Percentiles rank a stretch among this genome's conserved stretches.
These are phyloP conservation scores for Ophthalmolycus amberensis DNA, from an alignment of 2,113 vertebrate species.

Conservation along the genomic window DNA sequence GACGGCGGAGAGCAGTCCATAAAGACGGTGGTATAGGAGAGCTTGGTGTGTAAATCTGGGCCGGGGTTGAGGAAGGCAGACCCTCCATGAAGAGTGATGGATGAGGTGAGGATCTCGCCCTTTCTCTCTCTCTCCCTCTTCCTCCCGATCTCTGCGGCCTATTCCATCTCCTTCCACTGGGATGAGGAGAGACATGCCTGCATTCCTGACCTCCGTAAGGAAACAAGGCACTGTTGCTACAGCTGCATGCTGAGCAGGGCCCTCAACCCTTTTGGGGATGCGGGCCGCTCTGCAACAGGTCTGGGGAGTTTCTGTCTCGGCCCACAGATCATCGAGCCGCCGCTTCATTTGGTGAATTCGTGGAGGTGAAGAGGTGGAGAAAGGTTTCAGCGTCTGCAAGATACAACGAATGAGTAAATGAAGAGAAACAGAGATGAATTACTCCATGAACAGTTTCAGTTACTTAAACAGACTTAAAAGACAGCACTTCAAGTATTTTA, in stretches of 20 bases:
- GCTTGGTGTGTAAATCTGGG: slow-evolving; percentile 59
- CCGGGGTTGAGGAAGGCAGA: slow-evolving; percentile 52
- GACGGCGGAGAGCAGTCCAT: slow-evolving; percentile 56
- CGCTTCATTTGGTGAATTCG: slow-evolving; percentile 21
- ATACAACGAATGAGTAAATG: slow-evolving; percentile 19
- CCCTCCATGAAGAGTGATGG: slow-evolving; percentile 70
- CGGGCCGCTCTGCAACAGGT: slow-evolving; percentile 18
- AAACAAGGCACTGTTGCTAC: slow-evolving; percentile 75
- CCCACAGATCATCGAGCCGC: slow-evolving; percentile 37
- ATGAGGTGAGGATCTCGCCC: slow-evolving; percentile 71
- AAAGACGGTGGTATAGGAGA: slow-evolving; percentile 54
- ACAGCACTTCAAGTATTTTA: neutral
- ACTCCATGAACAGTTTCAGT: neutral
- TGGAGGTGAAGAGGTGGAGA: slow-evolving; percentile 26
- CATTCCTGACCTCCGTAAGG: slow-evolving; percentile 73
- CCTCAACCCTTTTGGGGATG: slow-evolving; percentile 43
- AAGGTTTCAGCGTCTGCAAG: neutral
- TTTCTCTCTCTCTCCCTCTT: slow-evolving; percentile 52
- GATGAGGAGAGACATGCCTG: slow-evolving; percentile 56
- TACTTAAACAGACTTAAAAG: neutral
- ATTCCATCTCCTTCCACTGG: slow-evolving; percentile 72
- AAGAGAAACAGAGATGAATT: slow-evolving; percentile 3
- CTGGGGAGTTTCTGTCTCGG: slow-evolving; percentile 38
- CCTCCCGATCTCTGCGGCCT: slow-evolving; percentile 67
- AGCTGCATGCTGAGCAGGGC: slow-evolving; percentile 73